phyloP scores from a whole-genome alignment of 2,797 vertebrate genomes.

The Mus caroli region DNA sequence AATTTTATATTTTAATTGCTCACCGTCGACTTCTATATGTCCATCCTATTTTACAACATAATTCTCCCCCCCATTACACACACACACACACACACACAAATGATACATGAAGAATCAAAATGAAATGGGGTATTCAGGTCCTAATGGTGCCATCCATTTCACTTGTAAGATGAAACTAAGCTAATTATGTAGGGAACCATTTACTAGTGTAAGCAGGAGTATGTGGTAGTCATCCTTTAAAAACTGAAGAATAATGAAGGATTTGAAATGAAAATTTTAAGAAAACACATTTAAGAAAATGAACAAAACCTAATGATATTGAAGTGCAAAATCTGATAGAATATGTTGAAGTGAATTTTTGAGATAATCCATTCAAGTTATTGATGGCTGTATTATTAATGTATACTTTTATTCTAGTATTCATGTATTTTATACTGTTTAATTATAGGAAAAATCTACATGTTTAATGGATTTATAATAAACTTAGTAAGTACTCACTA shows the following conservation, averaged over 20 bases:
- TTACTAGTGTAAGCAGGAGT: background rate
- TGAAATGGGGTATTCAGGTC: background rate
- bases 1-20: background rate
- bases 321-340: background rate
- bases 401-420: background rate
- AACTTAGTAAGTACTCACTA: background rate
- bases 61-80: background rate
- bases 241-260: background rate
- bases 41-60: background rate
- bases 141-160: background rate
- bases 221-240: accelerated
- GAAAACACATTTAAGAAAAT: background rate
- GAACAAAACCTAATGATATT: background rate
- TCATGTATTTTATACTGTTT: background rate
- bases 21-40: background rate
- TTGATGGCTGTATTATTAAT: background rate
- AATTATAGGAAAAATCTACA: background rate
- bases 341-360: background rate
- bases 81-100: background rate
- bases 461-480: background rate
- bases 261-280: background rate
- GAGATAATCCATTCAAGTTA: background rate
- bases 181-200: background rate
- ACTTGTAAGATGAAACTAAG: background rate
- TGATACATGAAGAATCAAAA: background rate